Base-by-base conservation (phyloP, 2,113 vertebrate genomes). In the Lethenteron camtschaticum region DNA sequence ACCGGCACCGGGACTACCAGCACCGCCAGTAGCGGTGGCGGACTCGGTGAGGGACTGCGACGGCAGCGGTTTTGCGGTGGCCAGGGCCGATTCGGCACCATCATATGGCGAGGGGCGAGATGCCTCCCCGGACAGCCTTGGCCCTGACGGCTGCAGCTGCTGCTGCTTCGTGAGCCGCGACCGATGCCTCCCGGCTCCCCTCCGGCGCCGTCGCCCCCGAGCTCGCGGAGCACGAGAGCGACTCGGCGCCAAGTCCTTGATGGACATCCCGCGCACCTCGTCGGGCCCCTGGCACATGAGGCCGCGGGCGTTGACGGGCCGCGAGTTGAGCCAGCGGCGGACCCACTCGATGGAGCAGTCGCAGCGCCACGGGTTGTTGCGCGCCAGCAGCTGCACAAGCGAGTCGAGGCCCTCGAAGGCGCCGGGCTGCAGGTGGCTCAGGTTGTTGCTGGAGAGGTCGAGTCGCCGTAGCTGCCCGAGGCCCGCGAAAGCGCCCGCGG, bases 361-460 rank as follows among this genome's bases (percentile, higher is more conserved):
- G n/a, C 91, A 96, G 74, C 88, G 85, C 91, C 91, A 96, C 8
- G 90, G 90, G 77, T 96, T 96, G 72, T 90, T 91, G 0, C 90
- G 75, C 20, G 90, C 79, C 55, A 89, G 81, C 56, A 96, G 78
- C 75, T 91, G 88, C 2, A 81, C 84, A 58, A 96, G 73, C 69
- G 73, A 86, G 1, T 88, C 87, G 73, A 96, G 72, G 41, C 88
- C 90, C 2, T 88, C 86, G 68, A 96, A 95, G 2, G 92, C 76
- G 20, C 90, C 91, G 1, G 83, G 74, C 0, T 89, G 91, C 73
- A 96, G 75, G 1, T 87, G 87, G 12, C 89, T 95, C 6, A 96
- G 78, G 76, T 96, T 95, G 78, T 96, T 96, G 72, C 87, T 90
- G 12, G 90, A 95, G 58, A 96, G 75, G 59, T 95, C 90, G 68